phyloP scores from a whole-genome alignment of 2,888 invertebrate genomes.

The Pandemis corylana region DNA sequence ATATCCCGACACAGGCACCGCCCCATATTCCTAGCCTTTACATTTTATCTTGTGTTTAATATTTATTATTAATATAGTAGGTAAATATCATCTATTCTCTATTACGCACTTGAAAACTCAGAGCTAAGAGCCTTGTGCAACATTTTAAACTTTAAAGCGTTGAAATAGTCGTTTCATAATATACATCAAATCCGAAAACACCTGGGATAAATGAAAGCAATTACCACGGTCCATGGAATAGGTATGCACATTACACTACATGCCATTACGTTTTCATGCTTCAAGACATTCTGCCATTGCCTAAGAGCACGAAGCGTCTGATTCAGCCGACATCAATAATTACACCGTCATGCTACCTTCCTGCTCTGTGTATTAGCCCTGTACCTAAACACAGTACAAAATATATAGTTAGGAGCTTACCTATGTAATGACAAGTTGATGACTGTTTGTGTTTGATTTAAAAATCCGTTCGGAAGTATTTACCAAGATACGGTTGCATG shows the following conservation, averaged over 20 bases:
- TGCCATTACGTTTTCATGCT: conserved; percentile 70
- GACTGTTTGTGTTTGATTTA: conserved; percentile 2
- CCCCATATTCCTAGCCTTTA: too few species aligned
- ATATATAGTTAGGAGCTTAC: neutral
- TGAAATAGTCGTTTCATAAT: neutral
- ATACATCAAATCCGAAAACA: conserved; percentile 18
- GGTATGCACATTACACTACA: conserved; percentile 56
- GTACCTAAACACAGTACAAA: neutral
- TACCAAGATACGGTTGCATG: neutral
- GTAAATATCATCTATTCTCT: neutral
- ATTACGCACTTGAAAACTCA: neutral
- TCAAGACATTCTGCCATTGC: conserved; percentile 55
- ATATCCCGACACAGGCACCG: too few species aligned
- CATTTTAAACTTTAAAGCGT: neutral
- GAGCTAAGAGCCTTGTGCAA: neutral
- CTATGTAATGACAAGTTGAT: neutral
- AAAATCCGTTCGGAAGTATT: conserved; percentile 6
- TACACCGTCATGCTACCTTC: conserved; percentile 26
- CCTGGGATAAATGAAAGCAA: conserved; percentile 59
- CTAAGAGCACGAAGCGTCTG: conserved; percentile 54
- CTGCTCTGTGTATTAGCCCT: conserved; percentile 13
- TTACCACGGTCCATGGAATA: conserved; percentile 52
- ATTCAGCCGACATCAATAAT: conserved; percentile 40
- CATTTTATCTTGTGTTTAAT: too few species aligned
- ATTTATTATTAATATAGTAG: too few species aligned